Evolutionary conservation across 2,797 vertebrate species (phyloP), one percentile per base, ranked within the genome.

Genomic region (Syngnathus rostellatus): DNA sequence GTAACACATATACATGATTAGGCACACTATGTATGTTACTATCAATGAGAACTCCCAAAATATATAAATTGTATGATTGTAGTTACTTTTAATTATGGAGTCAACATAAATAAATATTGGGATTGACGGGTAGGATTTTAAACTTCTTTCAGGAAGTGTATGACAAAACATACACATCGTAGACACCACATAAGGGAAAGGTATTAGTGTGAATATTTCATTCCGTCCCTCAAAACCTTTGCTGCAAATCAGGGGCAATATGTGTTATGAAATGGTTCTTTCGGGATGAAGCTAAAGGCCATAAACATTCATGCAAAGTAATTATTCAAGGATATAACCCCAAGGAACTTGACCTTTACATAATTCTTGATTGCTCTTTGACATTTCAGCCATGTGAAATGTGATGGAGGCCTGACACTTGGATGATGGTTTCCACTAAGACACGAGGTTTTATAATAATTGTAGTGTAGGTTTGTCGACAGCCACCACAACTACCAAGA

Each of bases 371-470:
- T 74, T 77, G 72, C 79, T 83, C 76, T 86, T 81, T 88, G 85
- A 88, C 78, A 88, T 88, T 88, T 87, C 67, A 79, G 38, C 79
- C 78, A 80, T 68, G 64, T 70, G 58, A 77, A 81, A 83, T 66
- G 73, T 68, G 80, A 85, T 73, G 68, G 72, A 65, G 45, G 71
- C 59, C 60, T 69, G 63, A 50, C 65, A 74, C 66, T 77, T 71
- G 65, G 70, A 75, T 80, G 70, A 77, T 84, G 72, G 69, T 80
- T 81, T 17, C 68, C 66, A 81, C 68, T 75, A 73, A 68, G 60
- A 69, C 23, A 48, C 14, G 45, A 68, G 53, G 68, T 72, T 68
- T 67, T 10, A 63, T 37, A 39, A 2, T 9, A 8, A 61, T 62
- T 69, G 48, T 54, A 51, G 17, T 19, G 9, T 53, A 23, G 65